A percentile compares a stretch with the other conserved stretches of the same genome.
These are phyloP conservation scores for Isurus oxyrinchus DNA, from an alignment of 2,113 vertebrate genomes.

Conservation along the genomic window DNA sequence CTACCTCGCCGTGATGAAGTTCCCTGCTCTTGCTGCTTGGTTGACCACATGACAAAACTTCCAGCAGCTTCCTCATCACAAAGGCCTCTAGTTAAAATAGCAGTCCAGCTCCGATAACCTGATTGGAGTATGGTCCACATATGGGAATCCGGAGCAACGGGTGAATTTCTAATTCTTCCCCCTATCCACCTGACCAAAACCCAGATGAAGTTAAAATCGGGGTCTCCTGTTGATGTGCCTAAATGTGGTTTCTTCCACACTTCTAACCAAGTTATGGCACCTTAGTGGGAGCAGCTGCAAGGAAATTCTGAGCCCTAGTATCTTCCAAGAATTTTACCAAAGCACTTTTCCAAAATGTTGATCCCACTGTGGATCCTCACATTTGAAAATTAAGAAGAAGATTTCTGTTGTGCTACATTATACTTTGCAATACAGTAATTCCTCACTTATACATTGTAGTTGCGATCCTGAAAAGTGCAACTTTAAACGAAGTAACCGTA, in stretches of 20 bases:
- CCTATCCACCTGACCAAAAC: background rate
- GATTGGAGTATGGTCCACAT: background rate
- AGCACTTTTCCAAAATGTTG: background rate
- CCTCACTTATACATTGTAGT: no score
- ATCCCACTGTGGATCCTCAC: background rate
- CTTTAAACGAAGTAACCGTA: no score
- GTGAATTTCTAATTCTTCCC: no score
- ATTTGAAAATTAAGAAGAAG: background rate
- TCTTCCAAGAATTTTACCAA: background rate
- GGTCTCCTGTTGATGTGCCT: background rate
- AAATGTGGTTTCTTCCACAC: background rate
- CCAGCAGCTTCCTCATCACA: no score
- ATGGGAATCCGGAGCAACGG: no score
- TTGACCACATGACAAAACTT: background rate
- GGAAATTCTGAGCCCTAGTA: background rate
- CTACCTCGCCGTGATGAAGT: no score
- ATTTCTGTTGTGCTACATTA: background rate
- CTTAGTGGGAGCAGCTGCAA: background rate
- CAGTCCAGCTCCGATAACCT: background rate
- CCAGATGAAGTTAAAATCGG: background rate
- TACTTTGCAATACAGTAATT: background rate
- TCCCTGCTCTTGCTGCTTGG: background rate
- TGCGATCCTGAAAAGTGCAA: no score
- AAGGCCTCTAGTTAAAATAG: no score
- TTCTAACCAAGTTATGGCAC: background rate